phyloP scores from a whole-genome alignment of 2,797 vertebrate genomes.

The Hippoglossus hippoglossus region DNA sequence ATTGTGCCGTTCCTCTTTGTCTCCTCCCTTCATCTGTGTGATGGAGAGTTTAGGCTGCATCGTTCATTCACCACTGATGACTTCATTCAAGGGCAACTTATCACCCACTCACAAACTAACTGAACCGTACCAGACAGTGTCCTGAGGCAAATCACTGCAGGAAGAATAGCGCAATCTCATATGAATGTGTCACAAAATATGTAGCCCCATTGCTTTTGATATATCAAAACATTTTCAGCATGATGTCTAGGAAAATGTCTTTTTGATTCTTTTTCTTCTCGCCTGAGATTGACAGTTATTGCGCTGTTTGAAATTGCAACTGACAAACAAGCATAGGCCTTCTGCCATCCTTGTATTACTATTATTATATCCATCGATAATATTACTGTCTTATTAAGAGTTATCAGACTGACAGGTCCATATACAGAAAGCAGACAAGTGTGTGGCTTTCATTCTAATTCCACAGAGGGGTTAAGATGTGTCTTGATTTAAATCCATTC shows the following conservation, averaged over 20 bases:
- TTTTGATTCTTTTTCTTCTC: slow-evolving; percentile 25
- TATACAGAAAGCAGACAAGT: slow-evolving; percentile 12
- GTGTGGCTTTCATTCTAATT: slow-evolving; percentile 11
- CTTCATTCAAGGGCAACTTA: slow-evolving; percentile 86
- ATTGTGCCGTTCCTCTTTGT: slow-evolving; percentile 82
- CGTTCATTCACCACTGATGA: slow-evolving; percentile 83
- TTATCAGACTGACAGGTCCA: background rate
- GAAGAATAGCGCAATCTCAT: slow-evolving; percentile 54
- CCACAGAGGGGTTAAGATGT: slow-evolving; percentile 14
- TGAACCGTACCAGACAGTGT: slow-evolving; percentile 76
- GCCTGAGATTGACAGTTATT: slow-evolving; percentile 1
- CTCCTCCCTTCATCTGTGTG: slow-evolving; percentile 84
- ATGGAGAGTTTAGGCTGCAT: slow-evolving; percentile 82
- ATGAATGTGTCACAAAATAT: slow-evolving; percentile 61
- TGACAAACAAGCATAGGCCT: background rate
- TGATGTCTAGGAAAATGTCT: slow-evolving; percentile 18
- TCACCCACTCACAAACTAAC: slow-evolving; percentile 85
- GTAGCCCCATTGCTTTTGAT: slow-evolving; percentile 36
- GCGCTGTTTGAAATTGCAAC: slow-evolving; percentile 9
- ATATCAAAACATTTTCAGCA: slow-evolving; percentile 49
- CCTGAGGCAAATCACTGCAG: slow-evolving; percentile 77
- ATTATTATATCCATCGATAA: slow-evolving; percentile 9
- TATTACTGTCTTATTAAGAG: background rate
- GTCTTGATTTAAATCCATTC: slow-evolving; percentile 32
- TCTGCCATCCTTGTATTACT: background rate